Percentiles rank a stretch among this genome's conserved stretches.
Evolutionary conservation across 2,113 vertebrate genomes (phyloP).

Genomic region (Myotis davidii): DNA sequence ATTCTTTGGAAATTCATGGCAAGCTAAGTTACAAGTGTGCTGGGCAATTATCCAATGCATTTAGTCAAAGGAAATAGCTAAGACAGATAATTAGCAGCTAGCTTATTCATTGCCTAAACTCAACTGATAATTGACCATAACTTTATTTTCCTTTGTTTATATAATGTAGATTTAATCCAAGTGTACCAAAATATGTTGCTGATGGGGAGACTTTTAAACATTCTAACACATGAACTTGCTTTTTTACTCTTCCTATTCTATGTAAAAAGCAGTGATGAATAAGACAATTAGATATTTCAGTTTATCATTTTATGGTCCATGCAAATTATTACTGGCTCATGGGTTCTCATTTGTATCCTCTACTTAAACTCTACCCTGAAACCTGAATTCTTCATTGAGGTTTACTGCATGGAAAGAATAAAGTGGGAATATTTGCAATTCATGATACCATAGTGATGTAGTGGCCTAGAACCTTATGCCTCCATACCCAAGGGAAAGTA

Average conservation of each 20-base stretch:
- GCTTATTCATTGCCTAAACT: background rate
- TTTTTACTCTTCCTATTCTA: background rate
- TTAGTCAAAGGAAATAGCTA: slow-evolving; percentile 42
- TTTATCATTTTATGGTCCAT: background rate
- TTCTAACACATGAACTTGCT: background rate
- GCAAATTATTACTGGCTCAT: background rate
- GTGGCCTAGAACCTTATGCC: background rate
- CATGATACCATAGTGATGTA: background rate
- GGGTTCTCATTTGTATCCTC: background rate
- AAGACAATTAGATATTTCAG: background rate
- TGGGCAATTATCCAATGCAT: slow-evolving; percentile 41
- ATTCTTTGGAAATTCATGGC: background rate
- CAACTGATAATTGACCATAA: background rate
- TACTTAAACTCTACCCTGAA: background rate
- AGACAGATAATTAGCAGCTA: background rate
- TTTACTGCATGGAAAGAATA: background rate
- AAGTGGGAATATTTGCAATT: background rate
- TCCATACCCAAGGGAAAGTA: background rate
- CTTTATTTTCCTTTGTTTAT: slow-evolving; percentile 40
- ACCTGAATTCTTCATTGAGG: background rate
- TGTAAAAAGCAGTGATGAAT: background rate
- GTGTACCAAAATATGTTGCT: background rate
- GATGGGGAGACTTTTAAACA: background rate
- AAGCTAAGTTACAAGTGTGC: background rate
- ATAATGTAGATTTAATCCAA: slow-evolving; percentile 3